A percentile compares a stretch with the other conserved stretches of the same genome.
phyloP scores from a whole-genome alignment of 2,797 vertebrate genomes.

The Falco cherrug region DNA sequence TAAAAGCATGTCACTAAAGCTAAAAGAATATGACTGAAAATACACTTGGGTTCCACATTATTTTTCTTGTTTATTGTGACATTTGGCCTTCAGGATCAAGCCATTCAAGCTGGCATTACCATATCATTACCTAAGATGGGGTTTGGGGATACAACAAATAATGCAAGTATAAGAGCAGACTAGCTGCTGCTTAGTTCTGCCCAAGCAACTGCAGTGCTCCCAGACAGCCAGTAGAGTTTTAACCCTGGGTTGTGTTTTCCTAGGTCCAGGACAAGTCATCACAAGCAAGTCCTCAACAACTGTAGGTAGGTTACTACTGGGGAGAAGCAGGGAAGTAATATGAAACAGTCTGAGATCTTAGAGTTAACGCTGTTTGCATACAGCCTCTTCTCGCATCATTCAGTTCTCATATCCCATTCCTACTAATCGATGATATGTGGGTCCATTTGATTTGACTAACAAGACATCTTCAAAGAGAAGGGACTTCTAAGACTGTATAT shows the following conservation, averaged over 20 bases:
- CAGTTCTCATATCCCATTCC: fast-evolving
- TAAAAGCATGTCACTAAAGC: background rate
- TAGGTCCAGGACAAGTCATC: background rate
- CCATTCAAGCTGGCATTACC: background rate
- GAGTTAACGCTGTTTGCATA: background rate
- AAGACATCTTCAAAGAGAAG: background rate
- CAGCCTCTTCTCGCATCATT: background rate
- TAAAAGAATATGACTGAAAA: background rate
- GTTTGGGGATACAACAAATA: background rate
- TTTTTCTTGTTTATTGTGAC: background rate
- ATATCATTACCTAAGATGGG: background rate
- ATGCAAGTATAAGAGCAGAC: background rate
- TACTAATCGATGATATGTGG: background rate
- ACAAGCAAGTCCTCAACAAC: background rate
- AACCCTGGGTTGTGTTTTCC: background rate
- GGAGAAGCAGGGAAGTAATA: background rate
- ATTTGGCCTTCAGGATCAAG: background rate
- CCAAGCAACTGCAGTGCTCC: background rate
- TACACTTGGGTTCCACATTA: background rate
- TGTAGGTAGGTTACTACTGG: background rate
- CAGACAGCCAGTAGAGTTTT: background rate
- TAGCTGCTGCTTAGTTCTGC: background rate
- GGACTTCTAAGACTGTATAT: background rate
- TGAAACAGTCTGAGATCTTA: background rate
- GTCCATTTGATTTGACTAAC: background rate